Percentiles rank a stretch among this genome's conserved stretches.
phyloP scores from a whole-genome alignment of 2,113 vertebrate species.

The Tiliqua scincoides region DNA sequence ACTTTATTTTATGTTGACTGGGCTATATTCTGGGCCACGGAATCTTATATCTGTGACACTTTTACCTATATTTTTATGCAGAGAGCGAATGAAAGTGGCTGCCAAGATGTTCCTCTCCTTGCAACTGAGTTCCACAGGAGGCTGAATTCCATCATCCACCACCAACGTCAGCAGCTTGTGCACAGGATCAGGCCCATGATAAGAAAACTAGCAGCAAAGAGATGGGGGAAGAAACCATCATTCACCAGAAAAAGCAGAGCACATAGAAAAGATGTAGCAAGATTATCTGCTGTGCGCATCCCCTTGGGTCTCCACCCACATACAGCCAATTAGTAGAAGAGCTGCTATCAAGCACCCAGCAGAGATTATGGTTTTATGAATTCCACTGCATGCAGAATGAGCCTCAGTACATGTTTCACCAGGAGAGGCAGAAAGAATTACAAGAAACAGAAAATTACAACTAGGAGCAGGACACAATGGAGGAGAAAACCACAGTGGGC shows the following conservation, averaged over 20 bases:
- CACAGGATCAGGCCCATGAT: conserved; percentile 93
- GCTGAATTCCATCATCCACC: conserved; percentile 98
- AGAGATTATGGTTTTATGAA: conserved; percentile 31
- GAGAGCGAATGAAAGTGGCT: conserved; percentile 96
- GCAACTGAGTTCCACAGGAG: conserved; percentile 97
- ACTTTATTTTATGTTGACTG: neutral
- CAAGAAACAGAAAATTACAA: conserved; percentile 20
- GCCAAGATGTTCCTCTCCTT: conserved; percentile 99
- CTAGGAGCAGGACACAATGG: conserved; percentile 9
- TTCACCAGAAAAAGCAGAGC: conserved; percentile 55
- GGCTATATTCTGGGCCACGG: neutral
- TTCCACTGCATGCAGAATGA: neutral
- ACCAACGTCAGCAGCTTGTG: conserved; percentile 94
- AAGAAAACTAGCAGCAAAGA: conserved; percentile 87
- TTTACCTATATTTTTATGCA: conserved; percentile 98
- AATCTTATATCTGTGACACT: conserved; percentile 17
- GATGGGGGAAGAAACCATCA: conserved; percentile 60
- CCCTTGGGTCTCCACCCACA: conserved; percentile 26
- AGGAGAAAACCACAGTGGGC: neutral
- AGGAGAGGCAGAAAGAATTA: conserved; percentile 8
- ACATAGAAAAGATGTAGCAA: conserved; percentile 29
- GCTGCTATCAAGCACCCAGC: conserved; percentile 29
- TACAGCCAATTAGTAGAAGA: conserved; percentile 38
- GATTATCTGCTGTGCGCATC: conserved; percentile 12
- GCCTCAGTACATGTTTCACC: neutral